Percentiles rank a stretch among this genome's conserved stretches.
phyloP scores from a whole-genome alignment of 2,797 vertebrate genomes.

The Macropodus opercularis region DNA sequence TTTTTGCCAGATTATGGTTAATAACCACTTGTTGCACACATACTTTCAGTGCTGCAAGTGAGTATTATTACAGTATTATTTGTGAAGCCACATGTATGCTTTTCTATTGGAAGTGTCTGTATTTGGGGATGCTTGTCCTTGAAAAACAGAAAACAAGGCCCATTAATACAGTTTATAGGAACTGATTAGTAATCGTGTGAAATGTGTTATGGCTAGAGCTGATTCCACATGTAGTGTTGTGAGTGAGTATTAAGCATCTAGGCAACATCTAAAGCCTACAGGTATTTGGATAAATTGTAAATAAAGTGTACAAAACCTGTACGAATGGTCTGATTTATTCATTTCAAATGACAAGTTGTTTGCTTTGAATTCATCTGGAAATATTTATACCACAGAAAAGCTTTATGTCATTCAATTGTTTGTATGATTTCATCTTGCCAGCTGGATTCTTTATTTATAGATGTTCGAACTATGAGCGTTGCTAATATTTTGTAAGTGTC shows the following conservation, averaged over 20 bases:
- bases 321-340: constrained; percentile 9
- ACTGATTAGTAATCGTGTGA: constrained; percentile 11
- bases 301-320: not conserved
- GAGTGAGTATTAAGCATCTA: constrained; percentile 1
- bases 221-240: constrained; percentile 6
- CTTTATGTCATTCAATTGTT: constrained; percentile 29
- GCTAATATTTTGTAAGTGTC: constrained; percentile 2
- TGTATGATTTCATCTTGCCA: constrained; percentile 28
- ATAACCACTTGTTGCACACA: not conserved
- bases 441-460: not conserved
- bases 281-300: constrained; percentile 2
- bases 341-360: constrained; percentile 49
- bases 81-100: no score
- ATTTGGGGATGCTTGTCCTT: constrained; percentile 15
- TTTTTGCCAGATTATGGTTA: not conserved
- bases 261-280: not conserved
- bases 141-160: constrained; percentile 30
- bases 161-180: constrained; percentile 10
- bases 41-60: not conserved
- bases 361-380: constrained; percentile 55
- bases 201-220: constrained; percentile 30
- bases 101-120: no score
- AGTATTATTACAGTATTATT: not conserved
- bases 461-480: not conserved
- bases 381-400: constrained; percentile 37